These are phyloP conservation scores for Drosophila subsilvestris DNA, from an alignment of 2,888 invertebrate species.

Conservation along the genomic window DNA sequence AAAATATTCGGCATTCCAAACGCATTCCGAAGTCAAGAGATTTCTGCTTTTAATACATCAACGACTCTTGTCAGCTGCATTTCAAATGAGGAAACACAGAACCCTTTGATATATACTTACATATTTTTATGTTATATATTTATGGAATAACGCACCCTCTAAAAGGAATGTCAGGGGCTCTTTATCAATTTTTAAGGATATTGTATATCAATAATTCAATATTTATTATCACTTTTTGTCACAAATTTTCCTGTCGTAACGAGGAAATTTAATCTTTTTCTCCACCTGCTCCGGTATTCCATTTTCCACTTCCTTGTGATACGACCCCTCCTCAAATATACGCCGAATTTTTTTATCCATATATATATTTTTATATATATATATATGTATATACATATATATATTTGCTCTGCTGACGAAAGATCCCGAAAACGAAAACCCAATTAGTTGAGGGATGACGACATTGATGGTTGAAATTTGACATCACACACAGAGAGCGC, in stretches of 20 bases:
- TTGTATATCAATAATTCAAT: slow-evolving; percentile 77
- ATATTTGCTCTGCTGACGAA: slow-evolving; percentile 45
- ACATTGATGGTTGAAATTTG: slow-evolving; percentile 63
- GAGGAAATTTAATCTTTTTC: slow-evolving; percentile 77
- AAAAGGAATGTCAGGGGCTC: slow-evolving; percentile 1
- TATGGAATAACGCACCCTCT: slow-evolving; percentile 2
- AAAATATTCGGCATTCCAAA: not conserved
- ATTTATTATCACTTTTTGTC: slow-evolving; percentile 68
- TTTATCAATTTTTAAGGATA: slow-evolving; percentile 48
- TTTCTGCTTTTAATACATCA: not conserved
- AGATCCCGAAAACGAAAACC: slow-evolving; percentile 54
- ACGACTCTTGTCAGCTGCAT: slow-evolving; percentile 62
- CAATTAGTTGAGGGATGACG: slow-evolving; percentile 68
- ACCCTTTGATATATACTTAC: slow-evolving; percentile 50
- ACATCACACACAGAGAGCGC: slow-evolving; percentile 46
- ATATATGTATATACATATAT: slow-evolving; percentile 13
- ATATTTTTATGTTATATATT: not conserved
- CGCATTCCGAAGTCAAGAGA: not conserved
- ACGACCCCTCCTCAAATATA: slow-evolving; percentile 1
- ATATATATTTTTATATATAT: slow-evolving; percentile 4
- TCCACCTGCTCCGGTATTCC: slow-evolving; percentile 51
- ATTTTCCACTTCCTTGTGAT: slow-evolving; percentile 19
- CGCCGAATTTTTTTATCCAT: slow-evolving; percentile 17
- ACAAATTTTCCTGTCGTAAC: slow-evolving; percentile 56
- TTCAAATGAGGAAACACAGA: slow-evolving; percentile 49